Evolutionary conservation across 1,140 invertebrate species (phyloP).

Genomic region (Galleria mellonella): DNA sequence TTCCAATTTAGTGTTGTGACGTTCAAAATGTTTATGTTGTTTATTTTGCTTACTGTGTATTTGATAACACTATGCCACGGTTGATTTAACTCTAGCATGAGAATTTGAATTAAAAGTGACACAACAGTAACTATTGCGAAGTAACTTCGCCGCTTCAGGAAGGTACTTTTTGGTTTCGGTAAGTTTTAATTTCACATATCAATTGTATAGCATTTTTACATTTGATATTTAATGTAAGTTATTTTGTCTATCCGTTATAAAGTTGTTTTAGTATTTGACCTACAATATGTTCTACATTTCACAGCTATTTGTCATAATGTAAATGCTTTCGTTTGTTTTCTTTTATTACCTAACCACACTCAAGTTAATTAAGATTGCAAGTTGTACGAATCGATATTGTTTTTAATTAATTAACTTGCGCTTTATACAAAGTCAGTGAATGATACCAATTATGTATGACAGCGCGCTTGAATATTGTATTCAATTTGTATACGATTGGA

Average conservation of each 20-base stretch:
- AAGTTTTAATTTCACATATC: not conserved
- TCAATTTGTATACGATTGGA: too few species aligned
- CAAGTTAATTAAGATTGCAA: not conserved
- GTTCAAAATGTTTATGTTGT: conserved; percentile 57
- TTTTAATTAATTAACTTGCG: too few species aligned
- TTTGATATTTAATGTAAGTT: too few species aligned
- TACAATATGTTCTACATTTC: too few species aligned
- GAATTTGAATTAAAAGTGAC: conserved; percentile 13
- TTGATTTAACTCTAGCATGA: conserved; percentile 16
- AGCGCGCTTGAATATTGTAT: too few species aligned
- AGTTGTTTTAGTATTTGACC: too few species aligned
- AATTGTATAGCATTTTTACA: not conserved
- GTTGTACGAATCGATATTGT: too few species aligned
- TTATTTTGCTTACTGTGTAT: conserved; percentile 61
- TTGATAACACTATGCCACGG: conserved; percentile 59
- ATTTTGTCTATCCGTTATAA: not conserved
- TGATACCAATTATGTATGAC: too few species aligned
- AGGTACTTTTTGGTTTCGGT: not conserved
- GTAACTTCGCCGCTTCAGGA: not conserved
- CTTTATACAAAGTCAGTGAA: too few species aligned
- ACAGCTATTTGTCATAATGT: conserved; percentile 3
- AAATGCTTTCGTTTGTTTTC: conserved; percentile 2
- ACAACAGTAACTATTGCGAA: conserved; percentile 14
- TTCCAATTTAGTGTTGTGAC: conserved; percentile 22
- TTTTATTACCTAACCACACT: not conserved